Conservation (phyloP, 2,888 invertebrate species). For the Venustoraphidia nigricollis region DNA sequence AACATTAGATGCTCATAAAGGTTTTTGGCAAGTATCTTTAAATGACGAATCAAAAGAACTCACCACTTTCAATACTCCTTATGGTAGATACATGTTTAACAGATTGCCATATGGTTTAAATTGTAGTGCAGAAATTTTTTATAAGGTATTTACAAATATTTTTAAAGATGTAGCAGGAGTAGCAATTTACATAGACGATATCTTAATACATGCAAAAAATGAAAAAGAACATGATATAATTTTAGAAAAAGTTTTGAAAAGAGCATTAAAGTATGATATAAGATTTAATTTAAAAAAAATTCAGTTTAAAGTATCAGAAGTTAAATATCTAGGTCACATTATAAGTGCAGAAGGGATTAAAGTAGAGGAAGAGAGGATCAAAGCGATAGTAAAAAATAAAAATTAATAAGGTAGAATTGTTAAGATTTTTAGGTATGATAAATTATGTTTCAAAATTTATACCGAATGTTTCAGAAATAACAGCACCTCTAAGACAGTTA, state of each 20-base stretch:
- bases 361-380: conserved; percentile 7
- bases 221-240: conserved; percentile 10
- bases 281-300: too few species aligned
- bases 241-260: conserved; percentile 11
- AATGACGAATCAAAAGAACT: background rate
- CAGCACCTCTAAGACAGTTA: conserved; percentile 8
- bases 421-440: conserved; percentile 8
- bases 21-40: background rate
- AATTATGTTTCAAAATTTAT: conserved; percentile 9
- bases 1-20: background rate
- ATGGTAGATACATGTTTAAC: conserved; percentile 5
- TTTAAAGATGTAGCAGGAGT: conserved; percentile 8
- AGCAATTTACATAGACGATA: conserved; percentile 12
- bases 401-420: conserved; percentile 7
- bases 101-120: conserved; percentile 7
- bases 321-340: conserved; percentile 6
- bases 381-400: conserved; percentile 9
- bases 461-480: conserved; percentile 5
- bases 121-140: conserved; percentile 7
- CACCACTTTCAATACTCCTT: background rate
- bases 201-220: conserved; percentile 9
- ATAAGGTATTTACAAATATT: conserved; percentile 6
- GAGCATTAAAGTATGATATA: conserved; percentile 8
- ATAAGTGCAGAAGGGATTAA: conserved; percentile 6
- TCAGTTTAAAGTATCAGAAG: too few species aligned